A percentile compares a stretch with the other conserved stretches of the same genome.
phyloP scores from a whole-genome alignment of 2,113 vertebrate genomes.

The Phylloscopus trochiloides region DNA sequence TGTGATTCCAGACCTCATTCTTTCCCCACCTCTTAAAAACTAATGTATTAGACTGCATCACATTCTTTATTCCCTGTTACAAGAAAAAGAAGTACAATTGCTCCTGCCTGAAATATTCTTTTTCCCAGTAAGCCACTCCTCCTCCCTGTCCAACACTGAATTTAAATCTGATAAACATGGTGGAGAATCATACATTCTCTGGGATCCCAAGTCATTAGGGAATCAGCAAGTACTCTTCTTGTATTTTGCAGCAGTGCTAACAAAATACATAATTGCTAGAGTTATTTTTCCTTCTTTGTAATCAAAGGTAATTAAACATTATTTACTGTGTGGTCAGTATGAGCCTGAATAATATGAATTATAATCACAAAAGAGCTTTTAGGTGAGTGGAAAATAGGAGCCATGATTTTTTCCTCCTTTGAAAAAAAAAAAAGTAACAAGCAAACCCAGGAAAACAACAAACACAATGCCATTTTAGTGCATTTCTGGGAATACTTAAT shows the following conservation, averaged over 20 bases:
- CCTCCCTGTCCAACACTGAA: neutral
- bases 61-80: neutral
- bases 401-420: neutral
- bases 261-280: neutral
- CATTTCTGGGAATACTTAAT: slow-evolving; percentile 26
- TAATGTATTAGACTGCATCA: neutral
- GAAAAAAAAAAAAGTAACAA: neutral
- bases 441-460: neutral
- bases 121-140: neutral
- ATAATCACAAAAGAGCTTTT: slow-evolving; percentile 12
- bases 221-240: neutral
- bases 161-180: neutral
- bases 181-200: neutral
- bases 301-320: slow-evolving; percentile 14
- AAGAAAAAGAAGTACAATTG: neutral
- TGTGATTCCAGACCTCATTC: neutral
- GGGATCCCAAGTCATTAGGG: neutral
- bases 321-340: slow-evolving; percentile 32
- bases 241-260: neutral
- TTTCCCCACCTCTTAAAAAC: neutral
- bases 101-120: neutral
- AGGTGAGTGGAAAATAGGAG: slow-evolving; percentile 17
- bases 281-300: neutral
- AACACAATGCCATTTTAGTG: neutral
- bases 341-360: neutral